These are phyloP conservation scores for Cynodonichthys magdalenae DNA, from an alignment of 2,797 vertebrate species.

Conservation along the genomic window DNA sequence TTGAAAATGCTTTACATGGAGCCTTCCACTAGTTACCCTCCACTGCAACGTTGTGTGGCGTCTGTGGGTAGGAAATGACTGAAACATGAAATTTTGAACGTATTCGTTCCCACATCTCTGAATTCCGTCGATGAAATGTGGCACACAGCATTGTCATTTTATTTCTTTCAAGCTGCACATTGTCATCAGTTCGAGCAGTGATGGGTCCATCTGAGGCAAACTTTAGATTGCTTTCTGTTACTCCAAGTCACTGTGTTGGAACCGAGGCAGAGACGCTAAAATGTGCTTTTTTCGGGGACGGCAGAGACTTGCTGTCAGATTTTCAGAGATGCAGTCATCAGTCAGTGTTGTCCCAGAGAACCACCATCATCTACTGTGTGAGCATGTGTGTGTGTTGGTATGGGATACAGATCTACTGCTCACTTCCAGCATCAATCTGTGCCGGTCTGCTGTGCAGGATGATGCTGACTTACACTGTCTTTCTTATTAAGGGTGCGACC, in stretches of 20 bases:
- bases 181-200: conserved; percentile 47
- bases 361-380: conserved; percentile 11
- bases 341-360: conserved; percentile 48
- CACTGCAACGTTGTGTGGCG: conserved; percentile 21
- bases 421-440: conserved; percentile 59
- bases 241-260: conserved; percentile 36
- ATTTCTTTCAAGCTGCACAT: conserved; percentile 46
- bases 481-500: conserved; percentile 43
- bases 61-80: conserved; percentile 4
- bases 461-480: conserved; percentile 37
- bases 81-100: conserved; percentile 10
- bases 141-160: conserved; percentile 49
- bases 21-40: conserved; percentile 14
- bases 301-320: conserved; percentile 60
- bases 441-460: conserved; percentile 39
- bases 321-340: conserved; percentile 56
- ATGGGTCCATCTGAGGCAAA: conserved; percentile 52
- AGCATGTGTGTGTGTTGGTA: conserved; percentile 13
- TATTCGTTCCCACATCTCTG: background rate
- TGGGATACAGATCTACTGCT: conserved; percentile 27
- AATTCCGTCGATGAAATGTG: conserved; percentile 54
- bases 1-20: conserved; percentile 40
- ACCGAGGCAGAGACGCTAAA: conserved; percentile 48
- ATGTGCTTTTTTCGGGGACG: conserved; percentile 45
- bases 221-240: conserved; percentile 64